Base-by-base conservation (phyloP, 2,888 invertebrate genomes). In the Pogonocherus hispidulus region DNA sequence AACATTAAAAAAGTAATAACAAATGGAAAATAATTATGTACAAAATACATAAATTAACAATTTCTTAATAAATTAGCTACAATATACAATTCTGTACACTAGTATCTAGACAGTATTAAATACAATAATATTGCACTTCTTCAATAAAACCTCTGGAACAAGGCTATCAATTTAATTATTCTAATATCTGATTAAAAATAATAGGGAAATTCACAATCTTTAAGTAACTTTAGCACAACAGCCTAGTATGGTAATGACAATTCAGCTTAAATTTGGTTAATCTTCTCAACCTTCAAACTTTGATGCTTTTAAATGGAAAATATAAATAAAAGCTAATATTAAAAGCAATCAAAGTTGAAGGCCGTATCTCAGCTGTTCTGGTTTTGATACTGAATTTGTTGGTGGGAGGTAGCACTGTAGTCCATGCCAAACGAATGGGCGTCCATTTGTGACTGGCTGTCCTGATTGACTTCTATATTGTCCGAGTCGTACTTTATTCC, bases 401-500 rank as follows among this genome's bases (percentile, higher is more conserved):
- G 81, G 71, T 79, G 83, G 69, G 83, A 83, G 47, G 81, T 76
- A 73, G 83, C 84, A 18, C 80, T 77, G 71, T 84, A 85, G 62
- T 85, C 85, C 82, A 85, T 83, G 65, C 81, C 81, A 70, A 82
- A 81, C 6, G 77, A 66, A 60, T 81, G 81, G 9, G 77, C 74
- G 55, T 84, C 83, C 71, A 83, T 72, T 52, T 84, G 83, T 5
- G 84, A 83, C 67, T 84, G 84, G 63, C 84, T 82, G 76, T 84
- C 84, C 22, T 83, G 80, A 65, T 83, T 84, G 9, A 76, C 65
- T 63, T 86, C 86, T 51, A 84, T 81, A 62, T 80, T 80, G 68
- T 88, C 90, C 19, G 89, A 83, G 71, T 93, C 94, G 83, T 93
- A 94, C 84, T 95, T 95, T 54, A 84, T 83, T 81, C 94, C 94